Conservation (phyloP, 1,140 invertebrate species). For the Drosophila sp. region DNA sequence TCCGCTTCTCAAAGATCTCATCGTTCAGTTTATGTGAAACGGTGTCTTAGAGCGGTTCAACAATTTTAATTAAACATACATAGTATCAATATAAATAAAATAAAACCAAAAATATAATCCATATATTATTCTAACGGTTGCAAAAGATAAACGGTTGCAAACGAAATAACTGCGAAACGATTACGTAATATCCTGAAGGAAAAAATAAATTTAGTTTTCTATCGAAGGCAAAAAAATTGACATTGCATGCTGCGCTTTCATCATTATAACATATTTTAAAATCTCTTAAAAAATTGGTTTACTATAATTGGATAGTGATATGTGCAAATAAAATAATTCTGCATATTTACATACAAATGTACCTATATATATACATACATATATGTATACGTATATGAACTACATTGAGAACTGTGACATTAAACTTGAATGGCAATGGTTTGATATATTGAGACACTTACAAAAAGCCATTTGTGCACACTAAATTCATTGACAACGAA, state of each 20-base stretch:
- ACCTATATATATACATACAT: background rate
- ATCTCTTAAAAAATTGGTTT: background rate
- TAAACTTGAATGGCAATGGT: slow-evolving; percentile 18
- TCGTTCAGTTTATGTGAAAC: slow-evolving; percentile 15
- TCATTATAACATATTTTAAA: background rate
- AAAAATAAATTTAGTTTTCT: background rate
- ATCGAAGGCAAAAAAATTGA: background rate
- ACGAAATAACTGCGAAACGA: background rate
- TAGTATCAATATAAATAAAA: background rate
- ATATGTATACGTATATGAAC: background rate
- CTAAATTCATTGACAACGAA: slow-evolving; percentile 5
- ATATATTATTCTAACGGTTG: background rate
- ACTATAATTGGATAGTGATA: background rate
- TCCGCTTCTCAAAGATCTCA: slow-evolving; percentile 16
- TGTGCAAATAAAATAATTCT: background rate
- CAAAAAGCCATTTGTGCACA: slow-evolving; percentile 1
- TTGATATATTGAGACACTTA: background rate
- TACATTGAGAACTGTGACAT: slow-evolving; percentile 16
- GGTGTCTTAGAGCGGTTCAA: slow-evolving; percentile 2
- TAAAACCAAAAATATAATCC: background rate
- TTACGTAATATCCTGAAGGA: slow-evolving; percentile 5
- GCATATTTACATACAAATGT: background rate
- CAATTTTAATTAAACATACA: background rate
- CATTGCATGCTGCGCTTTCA: slow-evolving; percentile 7
- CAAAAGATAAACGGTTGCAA: background rate